These are phyloP conservation scores for Helarctos malayanus DNA, from an alignment of 2,797 vertebrate species.

Conservation along the genomic window DNA sequence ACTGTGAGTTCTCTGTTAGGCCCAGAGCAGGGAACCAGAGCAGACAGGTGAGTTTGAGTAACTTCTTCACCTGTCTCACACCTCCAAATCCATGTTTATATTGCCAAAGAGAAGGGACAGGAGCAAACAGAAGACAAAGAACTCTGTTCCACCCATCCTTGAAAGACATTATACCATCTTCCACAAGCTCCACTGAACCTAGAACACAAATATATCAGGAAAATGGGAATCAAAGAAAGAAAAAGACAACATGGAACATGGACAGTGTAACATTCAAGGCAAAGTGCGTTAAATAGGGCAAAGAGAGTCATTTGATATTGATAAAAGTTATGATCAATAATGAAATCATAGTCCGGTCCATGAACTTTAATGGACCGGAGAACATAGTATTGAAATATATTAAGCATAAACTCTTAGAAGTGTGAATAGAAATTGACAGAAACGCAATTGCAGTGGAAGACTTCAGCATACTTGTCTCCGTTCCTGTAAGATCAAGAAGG, in stretches of 20 bases:
- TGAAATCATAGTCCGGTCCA: constrained; percentile 47
- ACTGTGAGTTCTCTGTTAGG: neutral
- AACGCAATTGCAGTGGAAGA: constrained; percentile 5
- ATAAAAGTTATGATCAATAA: constrained; percentile 71
- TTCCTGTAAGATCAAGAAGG: constrained; percentile 28
- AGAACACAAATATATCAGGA: neutral
- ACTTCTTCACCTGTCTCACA: neutral
- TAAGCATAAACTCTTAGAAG: constrained; percentile 46
- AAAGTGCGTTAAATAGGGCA: constrained; percentile 20
- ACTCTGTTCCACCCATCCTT: neutral
- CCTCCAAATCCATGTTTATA: neutral
- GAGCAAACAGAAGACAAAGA: neutral
- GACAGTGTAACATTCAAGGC: neutral
- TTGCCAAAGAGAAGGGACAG: neutral
- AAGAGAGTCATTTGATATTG: constrained; percentile 31
- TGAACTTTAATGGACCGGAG: constrained; percentile 73
- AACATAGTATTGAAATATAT: constrained; percentile 44
- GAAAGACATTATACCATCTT: neutral
- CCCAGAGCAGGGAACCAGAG: neutral
- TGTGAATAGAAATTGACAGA: constrained; percentile 43
- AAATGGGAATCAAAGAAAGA: neutral
- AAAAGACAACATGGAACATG: neutral
- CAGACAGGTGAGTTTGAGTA: too few species aligned
- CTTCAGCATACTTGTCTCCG: neutral
- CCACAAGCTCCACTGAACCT: neutral